Percentiles rank a stretch among this genome's conserved stretches.
Evolutionary conservation across 2,113 vertebrate genomes (phyloP).

Genomic region (Conger conger): DNA sequence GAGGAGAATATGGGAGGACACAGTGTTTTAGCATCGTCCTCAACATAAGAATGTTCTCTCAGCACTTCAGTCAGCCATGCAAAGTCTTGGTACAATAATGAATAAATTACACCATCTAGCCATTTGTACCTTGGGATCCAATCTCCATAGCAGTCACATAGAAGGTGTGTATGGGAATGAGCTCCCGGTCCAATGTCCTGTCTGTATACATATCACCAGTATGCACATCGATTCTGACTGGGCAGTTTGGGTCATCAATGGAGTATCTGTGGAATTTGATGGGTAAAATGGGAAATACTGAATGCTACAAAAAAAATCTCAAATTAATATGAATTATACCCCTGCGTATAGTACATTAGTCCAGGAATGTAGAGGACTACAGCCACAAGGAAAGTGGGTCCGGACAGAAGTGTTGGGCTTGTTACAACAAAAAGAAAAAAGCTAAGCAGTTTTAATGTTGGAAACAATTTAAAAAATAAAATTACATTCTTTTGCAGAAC

Average conservation of each 20-base stretch:
- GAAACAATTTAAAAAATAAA: too few species aligned
- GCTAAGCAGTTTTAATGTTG: neutral
- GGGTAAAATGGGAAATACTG: neutral
- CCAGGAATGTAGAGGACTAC: neutral
- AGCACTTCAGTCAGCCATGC: too few species aligned
- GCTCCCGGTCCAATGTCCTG: slow-evolving; percentile 83
- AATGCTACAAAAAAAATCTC: neutral
- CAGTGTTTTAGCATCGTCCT: neutral
- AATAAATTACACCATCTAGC: neutral
- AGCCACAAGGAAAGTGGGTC: neutral
- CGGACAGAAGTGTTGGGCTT: neutral
- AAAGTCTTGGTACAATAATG: too few species aligned
- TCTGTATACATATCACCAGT: slow-evolving; percentile 72
- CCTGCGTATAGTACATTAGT: neutral
- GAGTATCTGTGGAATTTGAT: slow-evolving; percentile 75
- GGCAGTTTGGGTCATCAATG: slow-evolving; percentile 69
- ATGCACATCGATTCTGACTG: slow-evolving; percentile 64
- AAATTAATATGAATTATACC: neutral
- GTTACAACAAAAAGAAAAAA: neutral
- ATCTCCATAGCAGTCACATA: slow-evolving; percentile 84
- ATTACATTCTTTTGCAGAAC: too few species aligned
- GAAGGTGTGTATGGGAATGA: slow-evolving; percentile 73
- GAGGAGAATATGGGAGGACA: slow-evolving; percentile 18
- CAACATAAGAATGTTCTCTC: too few species aligned
- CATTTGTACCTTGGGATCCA: slow-evolving; percentile 57